Percentiles rank a stretch among this genome's conserved stretches.
Evolutionary conservation across 1,140 invertebrate species (phyloP).

Genomic region (Zaprionus gabonicus): DNA sequence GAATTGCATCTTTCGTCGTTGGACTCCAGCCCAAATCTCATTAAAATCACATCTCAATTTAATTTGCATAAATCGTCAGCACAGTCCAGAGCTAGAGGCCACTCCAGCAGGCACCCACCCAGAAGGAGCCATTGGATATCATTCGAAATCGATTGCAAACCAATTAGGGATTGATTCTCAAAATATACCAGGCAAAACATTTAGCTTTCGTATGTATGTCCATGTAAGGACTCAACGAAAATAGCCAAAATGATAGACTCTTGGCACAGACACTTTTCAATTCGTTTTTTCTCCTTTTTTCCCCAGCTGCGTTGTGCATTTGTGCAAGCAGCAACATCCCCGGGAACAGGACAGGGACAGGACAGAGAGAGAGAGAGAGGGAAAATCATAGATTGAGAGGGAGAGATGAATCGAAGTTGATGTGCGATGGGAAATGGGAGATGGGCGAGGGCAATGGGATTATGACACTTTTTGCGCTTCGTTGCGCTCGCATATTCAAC

Average conservation of each 20-base stretch:
- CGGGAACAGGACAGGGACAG: neutral
- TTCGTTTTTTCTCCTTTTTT: neutral
- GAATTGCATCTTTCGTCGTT: neutral
- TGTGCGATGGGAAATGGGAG: slow-evolving; percentile 11
- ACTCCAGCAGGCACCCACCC: slow-evolving; percentile 16
- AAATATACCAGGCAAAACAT: slow-evolving; percentile 36
- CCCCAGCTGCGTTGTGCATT: slow-evolving; percentile 6
- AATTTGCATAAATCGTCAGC: slow-evolving; percentile 71
- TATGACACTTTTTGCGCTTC: slow-evolving; percentile 74
- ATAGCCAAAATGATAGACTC: slow-evolving; percentile 36
- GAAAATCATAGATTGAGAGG: neutral
- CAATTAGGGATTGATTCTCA: slow-evolving; percentile 68
- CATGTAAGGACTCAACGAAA: slow-evolving; percentile 18
- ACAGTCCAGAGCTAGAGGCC: slow-evolving; percentile 26
- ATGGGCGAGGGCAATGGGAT: slow-evolving; percentile 40
- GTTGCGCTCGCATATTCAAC: slow-evolving; percentile 62
- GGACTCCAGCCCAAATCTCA: slow-evolving; percentile 48
- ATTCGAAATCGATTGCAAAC: slow-evolving; percentile 72
- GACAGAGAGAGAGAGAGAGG: neutral
- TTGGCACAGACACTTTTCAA: slow-evolving; percentile 17
- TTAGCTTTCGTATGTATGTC: slow-evolving; percentile 28
- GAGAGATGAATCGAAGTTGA: slow-evolving; percentile 8
- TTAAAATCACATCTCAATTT: slow-evolving; percentile 77
- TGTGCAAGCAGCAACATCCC: neutral
- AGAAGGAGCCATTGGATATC: slow-evolving; percentile 32